These are phyloP conservation scores for Pipistrellus pygmaeus DNA, from an alignment of 2,797 vertebrate species.

Conservation along the genomic window DNA sequence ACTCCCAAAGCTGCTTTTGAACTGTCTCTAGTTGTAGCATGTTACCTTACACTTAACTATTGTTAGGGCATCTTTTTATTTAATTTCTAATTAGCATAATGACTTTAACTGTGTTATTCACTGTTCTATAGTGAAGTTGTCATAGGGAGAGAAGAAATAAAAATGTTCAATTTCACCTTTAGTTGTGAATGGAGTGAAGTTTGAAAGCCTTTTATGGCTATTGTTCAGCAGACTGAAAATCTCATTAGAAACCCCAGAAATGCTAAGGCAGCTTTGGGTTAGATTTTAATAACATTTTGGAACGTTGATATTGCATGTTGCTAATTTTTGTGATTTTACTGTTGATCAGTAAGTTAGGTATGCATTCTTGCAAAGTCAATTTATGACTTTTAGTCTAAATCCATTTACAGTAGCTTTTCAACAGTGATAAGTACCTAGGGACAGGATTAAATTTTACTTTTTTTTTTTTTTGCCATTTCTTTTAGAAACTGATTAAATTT, in stretches of 20 bases:
- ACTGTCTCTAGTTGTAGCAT: conserved; percentile 13
- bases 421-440: not conserved
- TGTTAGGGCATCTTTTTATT: conserved; percentile 63
- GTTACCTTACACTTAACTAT: conserved; percentile 51
- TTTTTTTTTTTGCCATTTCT: not conserved
- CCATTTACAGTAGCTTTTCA: conserved; percentile 43
- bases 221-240: conserved; percentile 73
- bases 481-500: not conserved
- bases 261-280: conserved; percentile 54
- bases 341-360: conserved; percentile 49
- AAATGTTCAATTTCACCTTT: conserved; percentile 55
- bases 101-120: conserved; percentile 69
- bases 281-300: conserved; percentile 67
- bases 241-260: conserved; percentile 65
- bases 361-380: conserved; percentile 33
- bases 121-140: conserved; percentile 79
- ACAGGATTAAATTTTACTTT: conserved; percentile 32
- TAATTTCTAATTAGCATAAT: conserved; percentile 76
- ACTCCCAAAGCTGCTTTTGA: conserved; percentile 47
- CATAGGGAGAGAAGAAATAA: conserved; percentile 78
- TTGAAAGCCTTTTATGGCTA: conserved; percentile 52
- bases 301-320: not conserved
- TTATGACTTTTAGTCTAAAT: conserved; percentile 63
- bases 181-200: conserved; percentile 53
- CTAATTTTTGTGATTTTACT: conserved; percentile 56